Evolutionary conservation across 2,888 invertebrate species (phyloP), one percentile per base, ranked within the genome.

Genomic region (Notodonta dromedarius): DNA sequence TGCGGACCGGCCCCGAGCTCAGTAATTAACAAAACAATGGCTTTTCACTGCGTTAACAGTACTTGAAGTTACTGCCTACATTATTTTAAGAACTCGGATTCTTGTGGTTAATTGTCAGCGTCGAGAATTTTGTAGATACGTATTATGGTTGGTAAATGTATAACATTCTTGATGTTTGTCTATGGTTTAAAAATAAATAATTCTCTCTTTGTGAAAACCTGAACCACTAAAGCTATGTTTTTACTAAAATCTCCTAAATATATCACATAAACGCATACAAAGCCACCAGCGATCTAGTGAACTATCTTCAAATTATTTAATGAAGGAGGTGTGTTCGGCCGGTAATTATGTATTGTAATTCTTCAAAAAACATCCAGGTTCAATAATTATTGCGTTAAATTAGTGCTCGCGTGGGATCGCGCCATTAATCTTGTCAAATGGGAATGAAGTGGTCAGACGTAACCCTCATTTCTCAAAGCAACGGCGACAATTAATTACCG

Each of bases 1-100:
- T 89, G 88, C 86, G 81, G 84, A 78, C 79, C 77, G 77, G 84
- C 80, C 82, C 75, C 78, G 79, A 80, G 83, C 83, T 78, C 82
- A 80, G 87, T 89, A 90, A 89, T 89, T 90, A 90, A 89, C 88
- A 87, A 88, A 88, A 89, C 89, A 89, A 89, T 88, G 84, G 85
- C 84, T 83, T 86, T 86, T 84, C 86, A 83, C 83, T 79, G 80
- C 85, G 84, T 84, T 84, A 86, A 84, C 82, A 85, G 84, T 82
- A 84, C 86, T 87, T 83, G 83, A 84, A 85, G 85, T 78, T 82
- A 82, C 83, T 82, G 80, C 79, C 80, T 83, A 79, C 80, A 82
- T 86, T 85, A 86, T 84, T 85, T 82, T 83, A 83, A 86, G 80
- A 82, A 82, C 76, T 76, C 69, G 73, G 77, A 82, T 82, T 82